These are phyloP conservation scores for Microvelia longipes DNA, from an alignment of 1,140 invertebrate genomes.

Conservation along the genomic window DNA sequence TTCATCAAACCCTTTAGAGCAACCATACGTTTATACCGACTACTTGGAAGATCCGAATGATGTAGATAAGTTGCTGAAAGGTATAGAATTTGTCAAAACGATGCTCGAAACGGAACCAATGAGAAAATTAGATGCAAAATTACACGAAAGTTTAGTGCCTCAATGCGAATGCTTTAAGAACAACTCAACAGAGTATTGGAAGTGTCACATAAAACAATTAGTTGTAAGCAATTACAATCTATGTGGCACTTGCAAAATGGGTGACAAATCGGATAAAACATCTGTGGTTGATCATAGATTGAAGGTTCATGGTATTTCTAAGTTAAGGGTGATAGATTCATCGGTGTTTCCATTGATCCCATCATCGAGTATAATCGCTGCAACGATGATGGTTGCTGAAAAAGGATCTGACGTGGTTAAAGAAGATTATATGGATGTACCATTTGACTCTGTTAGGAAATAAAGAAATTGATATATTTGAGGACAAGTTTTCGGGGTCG, in stretches of 20 bases:
- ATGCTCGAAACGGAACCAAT: constrained; percentile 42
- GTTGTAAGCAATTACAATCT: constrained; percentile 36
- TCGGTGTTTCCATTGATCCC: constrained; percentile 32
- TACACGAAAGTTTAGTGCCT: background rate
- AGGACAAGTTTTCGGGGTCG: no score
- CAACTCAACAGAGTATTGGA: constrained; percentile 48
- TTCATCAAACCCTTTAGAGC: constrained; percentile 35
- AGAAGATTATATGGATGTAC: constrained; percentile 8
- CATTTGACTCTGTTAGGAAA: background rate
- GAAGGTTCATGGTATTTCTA: constrained; percentile 47
- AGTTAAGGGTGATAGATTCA: constrained; percentile 32
- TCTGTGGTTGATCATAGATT: constrained; percentile 59
- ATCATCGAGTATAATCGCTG: constrained; percentile 28
- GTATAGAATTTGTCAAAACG: constrained; percentile 33
- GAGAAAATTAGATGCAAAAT: constrained; percentile 27
- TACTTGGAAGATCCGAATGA: constrained; percentile 29
- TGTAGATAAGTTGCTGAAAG: constrained; percentile 29
- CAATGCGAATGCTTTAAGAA: constrained; percentile 34
- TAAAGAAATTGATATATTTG: no score
- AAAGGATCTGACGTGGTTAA: constrained; percentile 26
- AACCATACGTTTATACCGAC: constrained; percentile 41
- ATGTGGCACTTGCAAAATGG: constrained; percentile 41
- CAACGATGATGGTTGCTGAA: constrained; percentile 29
- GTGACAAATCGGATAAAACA: constrained; percentile 39
- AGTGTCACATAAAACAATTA: constrained; percentile 32